These are phyloP conservation scores for Patella caerulea DNA, from an alignment of 2,888 invertebrate genomes.

Conservation along the genomic window DNA sequence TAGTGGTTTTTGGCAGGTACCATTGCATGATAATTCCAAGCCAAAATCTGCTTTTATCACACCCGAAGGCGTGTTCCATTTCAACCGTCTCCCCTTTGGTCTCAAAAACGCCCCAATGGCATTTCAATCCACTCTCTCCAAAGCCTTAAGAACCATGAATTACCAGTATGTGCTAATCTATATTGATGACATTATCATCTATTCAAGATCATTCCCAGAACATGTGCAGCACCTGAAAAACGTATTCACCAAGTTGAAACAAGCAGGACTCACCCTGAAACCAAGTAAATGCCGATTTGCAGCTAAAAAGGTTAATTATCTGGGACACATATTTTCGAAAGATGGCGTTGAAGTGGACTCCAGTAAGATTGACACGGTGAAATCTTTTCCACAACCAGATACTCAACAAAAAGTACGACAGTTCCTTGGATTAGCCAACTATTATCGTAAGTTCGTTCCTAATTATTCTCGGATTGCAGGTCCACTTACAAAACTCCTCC, in stretches of 20 bases:
- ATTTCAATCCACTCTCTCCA: slow-evolving; percentile 34
- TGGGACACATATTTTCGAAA: slow-evolving; percentile 34
- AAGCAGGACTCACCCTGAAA: slow-evolving; percentile 37
- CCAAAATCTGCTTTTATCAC: slow-evolving; percentile 37
- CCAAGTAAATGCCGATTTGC: slow-evolving; percentile 41
- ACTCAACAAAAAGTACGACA: slow-evolving; percentile 28
- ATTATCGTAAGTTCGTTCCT: slow-evolving; percentile 36
- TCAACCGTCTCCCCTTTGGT: slow-evolving; percentile 42
- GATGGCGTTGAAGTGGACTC: slow-evolving; percentile 36
- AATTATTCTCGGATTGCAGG: slow-evolving; percentile 34
- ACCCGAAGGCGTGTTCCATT: slow-evolving; percentile 31
- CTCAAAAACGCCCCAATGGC: slow-evolving; percentile 37
- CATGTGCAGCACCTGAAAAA: slow-evolving; percentile 34
- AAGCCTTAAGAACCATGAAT: slow-evolving; percentile 33
- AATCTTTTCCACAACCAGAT: slow-evolving; percentile 27
- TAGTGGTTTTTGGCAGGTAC: slow-evolving; percentile 34
- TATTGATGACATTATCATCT: slow-evolving; percentile 44
- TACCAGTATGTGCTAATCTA: slow-evolving; percentile 43
- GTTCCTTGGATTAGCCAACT: slow-evolving; percentile 35
- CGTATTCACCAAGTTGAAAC: slow-evolving; percentile 32
- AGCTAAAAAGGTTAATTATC: slow-evolving; percentile 31
- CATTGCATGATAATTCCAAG: slow-evolving; percentile 28
- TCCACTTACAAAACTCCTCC: slow-evolving; percentile 35
- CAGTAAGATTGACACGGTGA: slow-evolving; percentile 8
- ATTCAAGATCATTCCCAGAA: slow-evolving; percentile 31